Conservation (phyloP, 2,113 vertebrate genomes). For the Panthera uncia region DNA sequence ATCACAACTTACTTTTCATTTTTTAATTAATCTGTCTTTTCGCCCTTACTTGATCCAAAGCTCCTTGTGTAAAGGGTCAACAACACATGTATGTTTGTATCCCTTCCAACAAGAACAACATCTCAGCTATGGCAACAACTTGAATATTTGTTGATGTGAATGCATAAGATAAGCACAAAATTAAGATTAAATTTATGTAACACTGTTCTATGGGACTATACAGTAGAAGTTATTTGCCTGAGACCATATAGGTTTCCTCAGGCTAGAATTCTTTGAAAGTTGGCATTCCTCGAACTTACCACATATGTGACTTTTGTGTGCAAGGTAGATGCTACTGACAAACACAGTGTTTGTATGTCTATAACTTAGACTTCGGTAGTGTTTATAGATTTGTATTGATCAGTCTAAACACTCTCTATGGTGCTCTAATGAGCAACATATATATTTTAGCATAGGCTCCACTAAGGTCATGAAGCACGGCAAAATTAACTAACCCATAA, state of each 20-base stretch:
- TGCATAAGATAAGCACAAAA: background rate
- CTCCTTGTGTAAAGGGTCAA: background rate
- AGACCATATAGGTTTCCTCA: background rate
- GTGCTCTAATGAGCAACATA: background rate
- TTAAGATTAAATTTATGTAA: background rate
- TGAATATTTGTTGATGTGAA: background rate
- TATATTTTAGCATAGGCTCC: background rate
- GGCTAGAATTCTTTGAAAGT: background rate
- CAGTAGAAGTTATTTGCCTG: background rate
- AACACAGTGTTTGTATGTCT: background rate
- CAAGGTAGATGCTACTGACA: background rate
- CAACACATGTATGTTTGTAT: background rate
- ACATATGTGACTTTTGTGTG: background rate
- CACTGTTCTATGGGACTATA: background rate
- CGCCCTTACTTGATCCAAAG: background rate
- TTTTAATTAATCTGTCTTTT: background rate
- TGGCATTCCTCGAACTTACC: background rate
- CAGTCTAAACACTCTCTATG: background rate
- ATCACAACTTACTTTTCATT: background rate
- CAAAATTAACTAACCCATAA: background rate
- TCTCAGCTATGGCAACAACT: background rate
- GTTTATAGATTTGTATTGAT: background rate
- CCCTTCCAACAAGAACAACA: background rate
- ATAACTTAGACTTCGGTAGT: background rate
- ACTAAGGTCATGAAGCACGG: background rate